Base-by-base conservation (phyloP, 1,140 invertebrate genomes). In the Bathynomus jamesi region DNA sequence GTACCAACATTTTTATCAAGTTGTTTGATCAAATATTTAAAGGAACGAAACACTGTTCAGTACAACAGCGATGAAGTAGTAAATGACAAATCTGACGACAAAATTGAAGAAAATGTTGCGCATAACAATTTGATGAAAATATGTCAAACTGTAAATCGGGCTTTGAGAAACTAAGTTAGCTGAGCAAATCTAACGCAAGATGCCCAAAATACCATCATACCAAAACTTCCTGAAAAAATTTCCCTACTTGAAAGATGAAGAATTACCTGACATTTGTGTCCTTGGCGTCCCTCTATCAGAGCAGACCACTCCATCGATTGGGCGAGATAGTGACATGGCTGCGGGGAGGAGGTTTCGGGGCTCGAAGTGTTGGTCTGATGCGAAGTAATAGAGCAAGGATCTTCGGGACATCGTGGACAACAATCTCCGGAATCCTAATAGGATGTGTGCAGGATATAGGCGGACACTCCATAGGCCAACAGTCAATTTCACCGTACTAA, bases 401-500 rank as follows among this genome's bases (percentile, higher is more conserved):
- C 89, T 71, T 87, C 87, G 53, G 85, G 83, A 80, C 89, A 91
- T 32, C 88, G 84, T n/a, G 87, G 86, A 82, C 90, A 90, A 82
- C 89, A 89, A 79, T 90, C 88, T 11, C 86, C 86, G 21, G 82
- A 65, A 84, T 81, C 78, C 86, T 86, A 67, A 91, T 82, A 32
- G 88, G 85, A 79, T 89, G 85, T 75, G 86, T 81, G 84, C 91
- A 91, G 24, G 85, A 84, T 30, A 89, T 82, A 25, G 87, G 87
- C 71, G 91, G 91, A 84, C 93, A 94, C 79, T 92, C 88, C 80
- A 91, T 85, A 78, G 90, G 88, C 91, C 91, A 94, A 80, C 92
- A 95, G 83, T 94, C 92, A 71, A 92, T 87, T 84, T 95, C 91
- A 61, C 92, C 92, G 79, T 90, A 85, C 91, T 92, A 81, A n/a